Evolutionary conservation across 2,113 vertebrate species (phyloP).

Genomic region (Nestor notabilis): DNA sequence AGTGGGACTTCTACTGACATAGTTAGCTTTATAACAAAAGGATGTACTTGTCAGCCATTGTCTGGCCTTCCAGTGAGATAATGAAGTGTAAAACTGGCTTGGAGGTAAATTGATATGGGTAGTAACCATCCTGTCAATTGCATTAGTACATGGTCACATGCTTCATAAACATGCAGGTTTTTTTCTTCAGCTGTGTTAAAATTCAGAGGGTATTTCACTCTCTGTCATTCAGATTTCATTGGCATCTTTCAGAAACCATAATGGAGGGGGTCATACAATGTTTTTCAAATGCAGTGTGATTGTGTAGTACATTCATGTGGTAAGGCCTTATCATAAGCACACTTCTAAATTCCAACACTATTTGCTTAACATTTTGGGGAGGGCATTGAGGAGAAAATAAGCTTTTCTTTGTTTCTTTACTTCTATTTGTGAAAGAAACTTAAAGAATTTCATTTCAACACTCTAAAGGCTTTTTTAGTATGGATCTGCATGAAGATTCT

Average conservation of each 20-base stretch:
- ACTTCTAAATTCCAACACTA: background rate
- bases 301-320: background rate
- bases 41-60: background rate
- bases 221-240: background rate
- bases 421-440: background rate
- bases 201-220: background rate
- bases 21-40: background rate
- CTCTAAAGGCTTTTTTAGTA: background rate
- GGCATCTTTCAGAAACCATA: background rate
- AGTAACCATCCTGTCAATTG: background rate
- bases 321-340: background rate
- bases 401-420: background rate
- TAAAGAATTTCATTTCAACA: background rate
- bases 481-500: background rate
- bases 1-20: background rate
- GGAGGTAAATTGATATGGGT: background rate
- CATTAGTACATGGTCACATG: accelerated
- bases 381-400: background rate
- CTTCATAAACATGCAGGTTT: background rate
- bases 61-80: background rate
- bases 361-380: background rate
- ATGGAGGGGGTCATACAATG: background rate
- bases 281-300: background rate
- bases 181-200: background rate
- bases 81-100: background rate